Evolutionary conservation across 2,888 invertebrate species (phyloP).

Genomic region (Pandemis cinnamomeana): DNA sequence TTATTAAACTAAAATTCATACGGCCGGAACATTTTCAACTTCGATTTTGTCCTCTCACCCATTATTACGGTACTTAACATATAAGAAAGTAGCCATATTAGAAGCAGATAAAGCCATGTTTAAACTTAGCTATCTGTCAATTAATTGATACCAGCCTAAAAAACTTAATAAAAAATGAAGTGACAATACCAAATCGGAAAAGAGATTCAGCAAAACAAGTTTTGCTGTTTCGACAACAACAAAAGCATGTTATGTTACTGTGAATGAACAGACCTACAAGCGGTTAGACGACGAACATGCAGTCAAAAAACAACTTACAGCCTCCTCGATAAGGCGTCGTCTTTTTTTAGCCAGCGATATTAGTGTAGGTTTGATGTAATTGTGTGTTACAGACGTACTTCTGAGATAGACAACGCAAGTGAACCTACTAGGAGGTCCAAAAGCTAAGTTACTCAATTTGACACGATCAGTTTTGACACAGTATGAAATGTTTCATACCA

Average conservation of each 20-base stretch:
- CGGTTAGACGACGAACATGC: constrained; percentile 3
- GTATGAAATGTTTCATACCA: too few species aligned
- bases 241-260: constrained; percentile 17
- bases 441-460: too few species aligned
- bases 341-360: constrained; percentile 12
- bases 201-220: constrained; percentile 17
- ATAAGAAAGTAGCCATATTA: too few species aligned
- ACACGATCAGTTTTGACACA: too few species aligned
- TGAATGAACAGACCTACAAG: constrained; percentile 11
- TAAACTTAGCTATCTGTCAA: background rate
- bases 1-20: too few species aligned
- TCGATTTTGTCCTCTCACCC: too few species aligned
- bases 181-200: background rate
- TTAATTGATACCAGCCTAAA: background rate
- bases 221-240: constrained; percentile 5
- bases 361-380: constrained; percentile 14
- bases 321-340: constrained; percentile 11
- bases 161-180: background rate
- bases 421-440: too few species aligned
- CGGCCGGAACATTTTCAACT: too few species aligned
- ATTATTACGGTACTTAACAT: too few species aligned
- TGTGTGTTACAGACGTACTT: background rate
- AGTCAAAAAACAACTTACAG: constrained; percentile 18
- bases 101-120: background rate
- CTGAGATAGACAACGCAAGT: background rate